Evolutionary conservation across 2,888 invertebrate species (phyloP), one percentile per base, ranked within the genome.

Genomic region (Strigamia crassipes): DNA sequence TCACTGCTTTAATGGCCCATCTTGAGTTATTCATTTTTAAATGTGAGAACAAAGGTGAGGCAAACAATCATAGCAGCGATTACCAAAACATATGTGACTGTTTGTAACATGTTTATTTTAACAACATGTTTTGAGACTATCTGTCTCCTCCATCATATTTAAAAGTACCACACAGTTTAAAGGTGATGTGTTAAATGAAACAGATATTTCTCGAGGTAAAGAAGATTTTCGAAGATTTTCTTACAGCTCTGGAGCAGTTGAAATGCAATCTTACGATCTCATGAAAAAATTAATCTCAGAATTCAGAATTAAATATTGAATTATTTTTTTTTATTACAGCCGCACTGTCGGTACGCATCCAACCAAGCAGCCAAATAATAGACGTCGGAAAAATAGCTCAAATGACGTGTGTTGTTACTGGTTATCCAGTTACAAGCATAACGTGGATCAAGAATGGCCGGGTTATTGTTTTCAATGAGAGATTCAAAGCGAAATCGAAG

Each of bases 381-480:
- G 88, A 88, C 83, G 86, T 87, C 0, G 87, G 86, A 5, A 84
- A 86, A 41, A 82, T 85, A 9, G 87, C 87, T 5, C 82, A 83
- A 12, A 86, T 88, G 83, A 87, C 86, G 83, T 88, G 88, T 84
- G 84, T 86, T 23, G 85, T 86, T 0, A 84, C 82, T 27, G 88
- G 88, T 34, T 85, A 96, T 87, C 97, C 97, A 12, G 94, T 97
- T 82, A 95, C 95, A 87, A 94, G 94, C 1, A 92, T 97, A 84
- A 93, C 92, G 82, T 97, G 97, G 97, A 90, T 95, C 84, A 96
- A 97, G 89, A 96, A 97, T 87, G 96, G 97, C 84, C 93, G 94
- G 88, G 92, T 92, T 82, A 91, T 97, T 78, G 61, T 51, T 41
- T 46, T 82, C n/a, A 66, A 80, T 79, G 83, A 80, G 34, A 51